Base-by-base conservation (phyloP, 2,113 vertebrate species). In the Pionites leucogaster region DNA sequence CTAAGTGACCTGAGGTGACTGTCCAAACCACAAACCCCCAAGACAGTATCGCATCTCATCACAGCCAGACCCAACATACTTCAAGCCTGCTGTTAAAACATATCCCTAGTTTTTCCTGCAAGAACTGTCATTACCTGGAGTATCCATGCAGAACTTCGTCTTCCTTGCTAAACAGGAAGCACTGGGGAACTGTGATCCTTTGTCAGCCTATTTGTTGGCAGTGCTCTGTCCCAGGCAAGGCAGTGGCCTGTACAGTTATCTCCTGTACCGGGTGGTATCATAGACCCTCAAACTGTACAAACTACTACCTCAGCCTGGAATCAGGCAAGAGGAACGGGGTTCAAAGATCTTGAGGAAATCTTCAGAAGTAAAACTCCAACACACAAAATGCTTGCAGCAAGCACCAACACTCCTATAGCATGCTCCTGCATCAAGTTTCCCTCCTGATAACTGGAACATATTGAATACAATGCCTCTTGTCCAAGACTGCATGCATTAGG, bases 271-370 rank as follows among this genome's bases (percentile, higher is more conserved):
- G 99, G 99, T 98, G 99, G 98, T 99, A 99, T 99, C 99, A 99
- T 98, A 99, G 99, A 99, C 99, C 99, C 99, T 99, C 98, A 99
- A 99, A 99, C 99, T 99, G 99, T 99, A 99, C 99, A 99, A 99
- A 99, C 99, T 99, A 99, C 99, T 99, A 99, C 99, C 99, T 99
- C 99, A 99, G 99, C 98, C 98, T 98, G 99, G 98, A 98, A 97
- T 97, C 98, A 99, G 98, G 99, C 97, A 98, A 84, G 94, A 96
- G 39, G 59, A 90, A 90, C 44, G 6, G 74, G n/a, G 29, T 67
- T 69, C 83, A 82, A 44, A 96, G 88, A 75, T 79, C 89, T 82
- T 86, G 92, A 96, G 64, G 81, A 95, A 95, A 91, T 97, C 97
- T 97, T 98, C 97, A 93, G 81, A 95, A 96, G 70, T 41, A 8